Percentiles rank a stretch among this genome's conserved stretches.
These are phyloP conservation scores for Drosophila planitibia DNA, from an alignment of 2,888 invertebrate genomes.

Conservation along the genomic window DNA sequence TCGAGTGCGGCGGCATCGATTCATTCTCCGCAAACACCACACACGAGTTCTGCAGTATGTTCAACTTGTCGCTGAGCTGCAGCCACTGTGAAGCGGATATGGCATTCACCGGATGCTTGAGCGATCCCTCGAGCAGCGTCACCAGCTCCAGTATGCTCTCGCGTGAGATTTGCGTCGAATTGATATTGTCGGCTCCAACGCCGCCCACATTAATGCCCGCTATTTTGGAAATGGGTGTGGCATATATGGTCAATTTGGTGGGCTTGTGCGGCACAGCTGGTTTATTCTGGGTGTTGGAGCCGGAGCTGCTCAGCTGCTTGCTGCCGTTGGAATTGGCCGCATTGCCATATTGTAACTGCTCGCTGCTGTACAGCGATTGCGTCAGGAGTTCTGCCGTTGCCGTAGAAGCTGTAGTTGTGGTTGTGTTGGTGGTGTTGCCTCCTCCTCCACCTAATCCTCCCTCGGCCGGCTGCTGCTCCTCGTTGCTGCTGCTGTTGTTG, in stretches of 20 bases:
- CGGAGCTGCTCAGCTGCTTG: slow-evolving; percentile 49
- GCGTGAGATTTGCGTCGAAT: slow-evolving; percentile 86
- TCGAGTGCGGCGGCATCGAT: slow-evolving; percentile 92
- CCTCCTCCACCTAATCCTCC: background rate
- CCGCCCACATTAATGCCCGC: slow-evolving; percentile 56
- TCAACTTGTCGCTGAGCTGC: slow-evolving; percentile 92
- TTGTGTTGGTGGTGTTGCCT: background rate
- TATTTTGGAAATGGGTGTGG: slow-evolving; percentile 88
- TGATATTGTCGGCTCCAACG: slow-evolving; percentile 82
- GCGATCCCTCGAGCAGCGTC: slow-evolving; percentile 88
- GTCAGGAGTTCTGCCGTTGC: slow-evolving; percentile 67
- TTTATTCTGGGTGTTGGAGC: slow-evolving; percentile 85
- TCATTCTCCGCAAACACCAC: slow-evolving; percentile 92
- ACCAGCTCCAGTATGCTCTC: slow-evolving; percentile 89
- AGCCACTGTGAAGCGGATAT: slow-evolving; percentile 90
- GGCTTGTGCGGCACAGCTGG: slow-evolving; percentile 90
- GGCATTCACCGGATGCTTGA: slow-evolving; percentile 86
- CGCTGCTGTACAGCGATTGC: slow-evolving; percentile 70
- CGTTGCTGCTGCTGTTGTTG: slow-evolving; percentile 36
- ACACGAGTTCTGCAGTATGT: slow-evolving; percentile 93
- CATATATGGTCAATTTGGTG: slow-evolving; percentile 90
- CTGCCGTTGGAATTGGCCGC: slow-evolving; percentile 44
- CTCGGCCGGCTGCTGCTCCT: slow-evolving; percentile 24
- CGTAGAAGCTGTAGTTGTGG: background rate
- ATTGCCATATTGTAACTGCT: slow-evolving; percentile 50